These are phyloP conservation scores for Drosophila phalerata DNA, from an alignment of 2,888 invertebrate species.

Conservation along the genomic window DNA sequence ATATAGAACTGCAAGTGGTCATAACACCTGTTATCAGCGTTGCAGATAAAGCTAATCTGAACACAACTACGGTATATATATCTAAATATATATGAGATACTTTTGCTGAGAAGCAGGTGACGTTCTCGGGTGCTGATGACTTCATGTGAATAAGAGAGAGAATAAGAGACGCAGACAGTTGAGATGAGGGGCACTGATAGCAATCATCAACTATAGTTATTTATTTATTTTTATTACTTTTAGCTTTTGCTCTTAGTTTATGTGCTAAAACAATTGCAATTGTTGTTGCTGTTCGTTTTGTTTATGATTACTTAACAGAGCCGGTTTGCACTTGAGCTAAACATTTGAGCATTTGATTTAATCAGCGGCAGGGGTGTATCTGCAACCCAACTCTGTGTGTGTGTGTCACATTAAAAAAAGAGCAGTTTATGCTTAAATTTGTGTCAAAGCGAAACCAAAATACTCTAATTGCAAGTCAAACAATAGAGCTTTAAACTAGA, in stretches of 20 bases:
- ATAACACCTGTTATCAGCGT: conserved; percentile 42
- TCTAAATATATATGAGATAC: background rate
- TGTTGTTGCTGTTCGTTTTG: conserved; percentile 28
- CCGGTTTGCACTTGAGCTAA: conserved; percentile 74
- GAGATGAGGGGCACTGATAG: conserved; percentile 49
- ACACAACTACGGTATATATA: background rate
- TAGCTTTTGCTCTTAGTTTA: conserved; percentile 19
- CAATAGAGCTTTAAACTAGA: background rate
- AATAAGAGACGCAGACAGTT: conserved; percentile 25
- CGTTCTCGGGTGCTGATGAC: conserved; percentile 45
- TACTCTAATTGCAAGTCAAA: conserved; percentile 22
- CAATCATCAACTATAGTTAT: conserved; percentile 51
- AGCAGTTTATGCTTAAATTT: conserved; percentile 10
- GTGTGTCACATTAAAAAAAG: conserved; percentile 15
- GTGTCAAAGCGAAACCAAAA: conserved; percentile 24
- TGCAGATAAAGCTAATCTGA: conserved; percentile 15
- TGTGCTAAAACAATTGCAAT: conserved; percentile 18
- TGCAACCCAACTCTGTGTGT: conserved; percentile 18
- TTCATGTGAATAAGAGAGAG: conserved; percentile 48
- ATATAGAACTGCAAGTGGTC: background rate
- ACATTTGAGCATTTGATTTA: conserved; percentile 56
- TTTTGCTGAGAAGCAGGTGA: conserved; percentile 30
- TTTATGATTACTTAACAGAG: conserved; percentile 67
- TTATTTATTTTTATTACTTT: conserved; percentile 34
- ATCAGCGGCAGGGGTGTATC: conserved; percentile 62